These are phyloP conservation scores for Scolanthus callimorphus DNA, from an alignment of 92 coral and sea anemone genomes.

Conservation along the genomic window DNA sequence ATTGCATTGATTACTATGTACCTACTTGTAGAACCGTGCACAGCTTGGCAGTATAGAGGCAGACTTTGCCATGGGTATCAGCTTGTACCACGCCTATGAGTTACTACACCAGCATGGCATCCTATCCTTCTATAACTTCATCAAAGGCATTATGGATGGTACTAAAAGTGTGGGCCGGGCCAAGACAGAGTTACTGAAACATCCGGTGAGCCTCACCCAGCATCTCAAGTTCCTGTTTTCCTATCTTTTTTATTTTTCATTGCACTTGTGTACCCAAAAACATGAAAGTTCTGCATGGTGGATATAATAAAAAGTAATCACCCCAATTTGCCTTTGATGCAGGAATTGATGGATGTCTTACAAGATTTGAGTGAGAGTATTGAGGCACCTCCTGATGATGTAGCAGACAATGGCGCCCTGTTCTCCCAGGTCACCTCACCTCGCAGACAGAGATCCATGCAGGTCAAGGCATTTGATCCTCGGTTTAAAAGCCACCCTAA, in stretches of 20 bases:
- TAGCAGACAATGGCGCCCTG: conserved; percentile 45
- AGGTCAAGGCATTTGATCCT: conserved; percentile 61
- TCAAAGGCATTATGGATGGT: conserved; percentile 88
- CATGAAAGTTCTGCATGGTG: too few relatives aligned
- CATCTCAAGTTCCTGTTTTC: too few relatives aligned
- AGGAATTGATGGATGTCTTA: conserved; percentile 72
- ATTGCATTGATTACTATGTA: too few relatives aligned
- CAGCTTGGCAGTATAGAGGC: conserved; percentile 80
- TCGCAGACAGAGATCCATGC: conserved; percentile 55
- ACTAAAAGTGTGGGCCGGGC: conserved; percentile 89
- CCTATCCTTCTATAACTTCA: conserved; percentile 92
- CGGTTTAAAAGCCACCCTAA: conserved; percentile 92
- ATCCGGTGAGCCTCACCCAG: too few relatives aligned
- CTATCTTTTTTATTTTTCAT: too few relatives aligned
- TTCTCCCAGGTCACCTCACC: conserved; percentile 77
- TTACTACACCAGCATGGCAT: conserved; percentile 94
- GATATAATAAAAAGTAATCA: too few relatives aligned
- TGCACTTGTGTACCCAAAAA: too few relatives aligned
- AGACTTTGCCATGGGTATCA: conserved; percentile 94
- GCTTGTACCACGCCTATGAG: conserved; percentile 94
- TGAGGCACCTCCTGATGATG: conserved; percentile 64
- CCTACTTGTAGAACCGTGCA: conserved; percentile 74
- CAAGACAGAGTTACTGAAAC: conserved; percentile 65
- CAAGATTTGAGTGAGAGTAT: conserved; percentile 73
- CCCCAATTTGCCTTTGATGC: too few relatives aligned